Evolutionary conservation across 2,113 vertebrate genomes (phyloP), one percentile per base, ranked within the genome.

Genomic region (Erythrocebus patas): DNA sequence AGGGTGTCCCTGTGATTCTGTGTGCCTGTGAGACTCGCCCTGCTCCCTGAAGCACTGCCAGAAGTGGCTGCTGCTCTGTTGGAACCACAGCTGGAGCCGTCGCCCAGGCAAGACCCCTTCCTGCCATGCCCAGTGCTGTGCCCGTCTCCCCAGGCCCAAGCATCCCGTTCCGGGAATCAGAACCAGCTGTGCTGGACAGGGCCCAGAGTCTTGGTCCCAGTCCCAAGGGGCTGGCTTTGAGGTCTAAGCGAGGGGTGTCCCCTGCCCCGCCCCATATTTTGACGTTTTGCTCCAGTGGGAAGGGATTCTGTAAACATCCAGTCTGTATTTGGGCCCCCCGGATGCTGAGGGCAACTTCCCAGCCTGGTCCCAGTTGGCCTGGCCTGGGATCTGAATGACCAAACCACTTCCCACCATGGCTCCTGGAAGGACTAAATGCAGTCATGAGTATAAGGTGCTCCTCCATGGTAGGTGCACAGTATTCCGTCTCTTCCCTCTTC

Each of bases 361-460:
- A 80, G 35, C 72, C 78, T 83, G 89, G 73, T 81, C 90, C 92
- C n/a, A 93, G 89, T 45, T 96, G 97, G 68, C 87, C 68, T 64
- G 76, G 76, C 83, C 75, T 89, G 90, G 59, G 90, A 90, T n/a
- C 32, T 89, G 72, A 85, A 82, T 87, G 79, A 88, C 59, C 66
- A 88, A 94, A 96, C 61, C 78, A 89, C 52, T 91, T 89, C 10
- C 76, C 78, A 68, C 52, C 52, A 38, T 52, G 59, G 82, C 32
- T 90, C 76, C 66, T 55, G 40, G 72, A 90, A 96, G 78, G 76
- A 82, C 80, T 93, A 35, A 94, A 55, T 75, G 95, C 96, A 96
- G 76, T 68, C 94, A 11, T 72, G 81, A 96, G 84, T 89, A 22
- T 40, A 84, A 72, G 84, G 90, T 30, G 2, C 61, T 61, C 45